Evolutionary conservation across 1,140 invertebrate species (phyloP), one percentile per base, ranked within the genome.

Genomic region (Acromyrmex heyeri): DNA sequence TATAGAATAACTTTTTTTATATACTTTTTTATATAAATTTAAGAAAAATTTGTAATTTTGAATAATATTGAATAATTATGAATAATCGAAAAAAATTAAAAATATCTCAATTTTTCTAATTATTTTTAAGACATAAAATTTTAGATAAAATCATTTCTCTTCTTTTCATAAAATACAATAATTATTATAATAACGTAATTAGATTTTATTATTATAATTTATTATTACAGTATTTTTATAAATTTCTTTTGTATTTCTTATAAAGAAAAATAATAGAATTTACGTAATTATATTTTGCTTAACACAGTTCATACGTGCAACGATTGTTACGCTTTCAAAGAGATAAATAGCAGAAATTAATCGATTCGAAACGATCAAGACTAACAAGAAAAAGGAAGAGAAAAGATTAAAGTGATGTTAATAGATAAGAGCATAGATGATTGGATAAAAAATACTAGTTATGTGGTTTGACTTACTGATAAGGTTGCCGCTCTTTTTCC

Each of bases 401-500:
- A 14, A 38, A 50, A 38, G 27, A 65, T 77, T 62, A n/a, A 87
- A 79, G 34, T 69, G 21, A 38, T 21, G 67, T 85, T 89, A 34
- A 34, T 34, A 34, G 30, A 34, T 38, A 88, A 91, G 76, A 87
- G 27, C 85, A 69, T 50, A 24, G 81, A 90, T 90, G 70, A 88
- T 70, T 90, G 12, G 53, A 73, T 86, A 78, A 82, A 90, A 88
- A 85, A 87, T 27, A 27, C 7, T 27, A 67, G 34, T 59, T 57
- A 87, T 67, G 34, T 7, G 72, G 18, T 50, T 83, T 34, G 21
- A 89, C 88, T 90, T 62, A 90, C 88, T 72, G 86, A 90, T 79
- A 88, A 87, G 27, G 61, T 78, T 21, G 50, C n/a, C 21, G 50
- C 50, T 65, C 53, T 50, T 24, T 59, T 57, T 65, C 57, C 73